Evolutionary conservation across 1,140 invertebrate species (phyloP).

Genomic region (Oncopodura yosiiana): DNA sequence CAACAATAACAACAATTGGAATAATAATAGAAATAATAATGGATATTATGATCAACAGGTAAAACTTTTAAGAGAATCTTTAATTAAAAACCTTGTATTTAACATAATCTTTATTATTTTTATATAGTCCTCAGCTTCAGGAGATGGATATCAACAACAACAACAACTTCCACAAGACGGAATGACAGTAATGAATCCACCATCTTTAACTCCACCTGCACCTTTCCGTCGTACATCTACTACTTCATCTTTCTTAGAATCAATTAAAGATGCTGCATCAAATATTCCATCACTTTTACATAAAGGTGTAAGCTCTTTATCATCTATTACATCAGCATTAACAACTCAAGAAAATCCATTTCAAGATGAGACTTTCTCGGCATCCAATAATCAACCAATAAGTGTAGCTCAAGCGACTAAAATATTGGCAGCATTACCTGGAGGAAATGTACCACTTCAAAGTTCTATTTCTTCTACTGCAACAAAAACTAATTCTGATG

Average conservation of each 20-base stretch:
- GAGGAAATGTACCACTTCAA: constrained; percentile 2
- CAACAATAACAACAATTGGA: too few species aligned
- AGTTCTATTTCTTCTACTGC: not conserved
- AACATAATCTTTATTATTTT: too few species aligned
- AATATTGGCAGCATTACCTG: constrained; percentile 12
- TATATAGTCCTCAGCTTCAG: too few species aligned
- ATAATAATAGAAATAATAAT: too few species aligned
- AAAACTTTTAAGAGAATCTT: too few species aligned
- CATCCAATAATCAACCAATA: not conserved
- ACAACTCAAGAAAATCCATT: constrained; percentile 18
- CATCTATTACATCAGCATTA: constrained; percentile 2
- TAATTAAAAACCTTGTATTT: too few species aligned
- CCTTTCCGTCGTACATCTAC: not conserved
- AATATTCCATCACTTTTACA: constrained; percentile 22
- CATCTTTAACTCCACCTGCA: not conserved
- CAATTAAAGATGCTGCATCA: constrained; percentile 9
- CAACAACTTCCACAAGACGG: not conserved
- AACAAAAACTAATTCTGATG: not conserved
- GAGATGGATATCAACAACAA: too few species aligned
- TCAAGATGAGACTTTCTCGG: constrained; percentile 1
- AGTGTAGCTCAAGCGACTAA: not conserved
- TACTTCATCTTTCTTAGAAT: not conserved
- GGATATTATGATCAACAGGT: too few species aligned
- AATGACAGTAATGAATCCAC: constrained; percentile 13
- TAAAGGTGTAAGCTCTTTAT: constrained; percentile 17